Base-by-base conservation (phyloP, 1,140 invertebrate genomes). In the Epicauta chinensis region DNA sequence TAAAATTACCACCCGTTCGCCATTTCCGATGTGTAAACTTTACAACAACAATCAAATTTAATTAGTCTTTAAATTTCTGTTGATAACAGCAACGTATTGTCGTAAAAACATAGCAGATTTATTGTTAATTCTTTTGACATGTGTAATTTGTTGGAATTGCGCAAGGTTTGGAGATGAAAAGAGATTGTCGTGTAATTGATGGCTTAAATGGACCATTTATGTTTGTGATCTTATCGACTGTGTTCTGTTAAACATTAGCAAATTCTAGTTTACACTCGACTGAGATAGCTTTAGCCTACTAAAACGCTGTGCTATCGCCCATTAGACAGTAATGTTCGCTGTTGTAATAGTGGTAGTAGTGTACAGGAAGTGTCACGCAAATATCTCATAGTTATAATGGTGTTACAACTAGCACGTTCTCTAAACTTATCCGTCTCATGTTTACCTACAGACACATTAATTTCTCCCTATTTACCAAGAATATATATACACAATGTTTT, bases 211-310 rank as follows among this genome's bases (percentile, higher is more conserved):
- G 50, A 45, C 55, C 55, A 57, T 57, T 59, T 56, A 23, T 41
- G 52, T 55, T 50, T 53, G 39, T 39, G 58, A 60, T 60, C 55
- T 60, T 60, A 60, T 58, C 59, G 49, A 42, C 15, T 44, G 34
- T 23, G 23, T 23, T 7, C 54, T 56, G 55, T 60, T 60, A 53
- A 58, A 60, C 52, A 55, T 49, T 55, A 47, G 49, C 59, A 52
- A 55, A 49, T 60, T 48, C 52, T 55, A 51, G 54, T 60, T 58
- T 58, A 53, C 59, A 60, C 55, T 58, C 52, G 39, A 55, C 49
- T 49, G 55, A 57, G 55, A 60, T 60, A 52, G 45, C 45, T 52
- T 53, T 60, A 58, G 51, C 42, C 7, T 49, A 51, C 45, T 53
- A 50, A 53, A 50, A 50, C 51, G 55, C 41, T 53, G 55, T 53